Percentiles rank a stretch among this genome's conserved stretches.
Conservation (phyloP, 2,113 vertebrate genomes). For the Oxygymnocypris stewartii region DNA sequence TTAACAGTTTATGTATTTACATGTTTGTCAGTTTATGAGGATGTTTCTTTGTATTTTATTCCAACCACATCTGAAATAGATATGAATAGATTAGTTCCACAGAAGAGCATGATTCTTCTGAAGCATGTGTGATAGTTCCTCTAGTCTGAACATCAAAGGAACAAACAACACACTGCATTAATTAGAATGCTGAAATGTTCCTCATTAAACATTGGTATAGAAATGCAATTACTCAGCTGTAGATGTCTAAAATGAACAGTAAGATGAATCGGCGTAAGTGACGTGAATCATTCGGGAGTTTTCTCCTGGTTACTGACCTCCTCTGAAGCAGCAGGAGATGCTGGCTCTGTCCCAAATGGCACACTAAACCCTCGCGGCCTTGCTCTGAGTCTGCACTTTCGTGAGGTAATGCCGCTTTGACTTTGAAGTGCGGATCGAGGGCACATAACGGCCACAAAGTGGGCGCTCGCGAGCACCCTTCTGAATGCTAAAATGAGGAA, state of each 20-base stretch:
- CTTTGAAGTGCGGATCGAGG: no score
- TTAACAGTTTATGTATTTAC: neutral
- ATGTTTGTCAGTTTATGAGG: neutral
- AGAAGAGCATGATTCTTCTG: neutral
- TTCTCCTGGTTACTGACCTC: slow-evolving; percentile 15
- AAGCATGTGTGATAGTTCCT: neutral
- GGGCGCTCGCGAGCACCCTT: no score
- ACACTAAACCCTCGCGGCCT: no score
- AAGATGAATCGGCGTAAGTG: slow-evolving; percentile 16
- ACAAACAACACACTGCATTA: neutral
- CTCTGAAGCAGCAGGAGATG: slow-evolving; percentile 19
- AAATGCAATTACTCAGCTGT: slow-evolving; percentile 15
- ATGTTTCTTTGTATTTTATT: neutral
- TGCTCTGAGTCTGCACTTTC: no score
- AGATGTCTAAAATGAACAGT: slow-evolving; percentile 14
- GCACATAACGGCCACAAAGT: no score
- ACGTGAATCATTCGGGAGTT: slow-evolving; percentile 11
- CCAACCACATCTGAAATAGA: neutral
- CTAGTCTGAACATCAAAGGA: neutral
- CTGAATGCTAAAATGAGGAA: no score
- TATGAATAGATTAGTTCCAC: neutral
- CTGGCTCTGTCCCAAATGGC: no score
- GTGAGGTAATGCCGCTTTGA: no score
- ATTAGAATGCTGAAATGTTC: slow-evolving; percentile 9
- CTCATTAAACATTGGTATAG: slow-evolving; percentile 5